These are phyloP conservation scores for Chelon labrosus DNA, from an alignment of 2,797 vertebrate genomes.

Conservation along the genomic window DNA sequence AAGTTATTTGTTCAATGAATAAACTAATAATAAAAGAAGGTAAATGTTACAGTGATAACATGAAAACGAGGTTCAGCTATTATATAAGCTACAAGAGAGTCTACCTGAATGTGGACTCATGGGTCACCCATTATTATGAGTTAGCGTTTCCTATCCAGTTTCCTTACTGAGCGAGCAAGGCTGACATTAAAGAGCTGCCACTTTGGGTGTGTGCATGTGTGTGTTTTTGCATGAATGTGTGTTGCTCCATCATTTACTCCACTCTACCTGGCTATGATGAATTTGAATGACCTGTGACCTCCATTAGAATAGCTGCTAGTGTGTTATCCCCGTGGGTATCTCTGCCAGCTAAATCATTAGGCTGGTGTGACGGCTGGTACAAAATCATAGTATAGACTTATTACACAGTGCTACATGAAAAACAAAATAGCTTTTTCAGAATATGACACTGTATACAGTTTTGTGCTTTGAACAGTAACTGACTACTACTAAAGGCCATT, in stretches of 20 bases:
- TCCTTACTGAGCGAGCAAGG: constrained; percentile 26
- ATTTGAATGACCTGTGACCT: constrained; percentile 56
- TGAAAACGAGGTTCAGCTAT: constrained; percentile 11
- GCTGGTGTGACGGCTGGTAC: constrained; percentile 33
- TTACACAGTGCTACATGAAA: background rate
- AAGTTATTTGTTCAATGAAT: constrained; percentile 23
- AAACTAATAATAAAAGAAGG: constrained; percentile 12
- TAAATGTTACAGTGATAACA: background rate
- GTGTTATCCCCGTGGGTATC: constrained; percentile 44
- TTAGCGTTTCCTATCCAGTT: constrained; percentile 31
- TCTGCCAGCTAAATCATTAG: constrained; percentile 47
- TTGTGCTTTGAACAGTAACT: constrained; percentile 8
- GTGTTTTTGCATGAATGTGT: constrained; percentile 26
- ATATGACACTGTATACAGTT: constrained; percentile 9
- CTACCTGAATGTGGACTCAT: constrained; percentile 14
- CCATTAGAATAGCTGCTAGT: constrained; percentile 37
- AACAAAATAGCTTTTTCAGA: constrained; percentile 3
- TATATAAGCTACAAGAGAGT: constrained; percentile 1
- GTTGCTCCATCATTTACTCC: constrained; percentile 36
- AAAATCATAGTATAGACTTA: constrained; percentile 12
- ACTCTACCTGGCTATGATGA: constrained; percentile 55
- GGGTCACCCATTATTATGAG: constrained; percentile 40
- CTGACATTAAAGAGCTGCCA: constrained; percentile 43
- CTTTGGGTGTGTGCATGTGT: constrained; percentile 18
- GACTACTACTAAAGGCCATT: background rate